Evolutionary conservation across 2,113 vertebrate genomes (phyloP), one percentile per base, ranked within the genome.

Genomic region (Stigmatopora nigra): DNA sequence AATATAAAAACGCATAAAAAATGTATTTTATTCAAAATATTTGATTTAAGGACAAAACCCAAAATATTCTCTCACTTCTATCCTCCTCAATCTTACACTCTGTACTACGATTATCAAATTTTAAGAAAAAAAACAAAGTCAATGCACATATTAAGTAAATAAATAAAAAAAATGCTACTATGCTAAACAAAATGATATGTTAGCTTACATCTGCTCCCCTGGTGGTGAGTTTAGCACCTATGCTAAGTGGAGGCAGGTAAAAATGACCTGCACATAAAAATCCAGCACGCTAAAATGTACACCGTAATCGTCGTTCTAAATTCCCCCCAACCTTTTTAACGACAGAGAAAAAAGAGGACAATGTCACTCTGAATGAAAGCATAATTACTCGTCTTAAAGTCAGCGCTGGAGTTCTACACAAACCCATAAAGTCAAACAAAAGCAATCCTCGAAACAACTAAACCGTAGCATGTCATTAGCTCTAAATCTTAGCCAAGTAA

Each of bases 281-380:
- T 82, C 76, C 77, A 86, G 81, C 76, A 85, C 74, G 64, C 61
- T 83, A 80, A 81, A 77, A 87, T 78, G 76, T 58, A 63, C 15
- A 10, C 51, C 16, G 59, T 84, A 82, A 89, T 86, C 74, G 79
- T 73, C 74, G 62, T 69, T 73, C 63, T 73, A 67, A 69, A 45
- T 66, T 56, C 47, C 55, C 47, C 55, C 65, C 63, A 72, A 67
- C 81, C 69, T 38, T 62, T 79, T 80, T 79, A 82, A 81, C 65
- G 73, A 76, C 61, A 63, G 48, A 76, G 73, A 70, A 72, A 84
- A 82, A 62, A 68, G 61, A 74, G 77, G 82, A 80, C 65, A 76
- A 61, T 70, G 82, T 70, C 67, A 56, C 71, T 77, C 71, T 68
- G 44, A 80, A 74, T 74, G 73, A 81, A 83, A 82, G 65, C 63